A percentile compares a stretch with the other conserved stretches of the same genome.
phyloP scores from a whole-genome alignment of 2,113 vertebrate genomes.

The Pterocles gutturalis region DNA sequence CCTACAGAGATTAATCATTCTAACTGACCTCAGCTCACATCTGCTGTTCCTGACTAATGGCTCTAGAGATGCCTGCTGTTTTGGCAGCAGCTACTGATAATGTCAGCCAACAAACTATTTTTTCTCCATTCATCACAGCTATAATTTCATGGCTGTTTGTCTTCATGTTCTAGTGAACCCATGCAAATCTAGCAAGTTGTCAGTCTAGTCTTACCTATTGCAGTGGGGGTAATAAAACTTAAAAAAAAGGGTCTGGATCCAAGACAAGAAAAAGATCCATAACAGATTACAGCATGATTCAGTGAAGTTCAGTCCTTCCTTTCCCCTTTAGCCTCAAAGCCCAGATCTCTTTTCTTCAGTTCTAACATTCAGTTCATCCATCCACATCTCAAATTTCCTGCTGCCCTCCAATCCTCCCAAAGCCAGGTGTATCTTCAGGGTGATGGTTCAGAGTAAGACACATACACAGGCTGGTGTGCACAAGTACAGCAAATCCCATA shows the following conservation, averaged over 20 bases:
- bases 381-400: not conserved
- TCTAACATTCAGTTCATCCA: not conserved
- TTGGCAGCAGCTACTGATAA: slow-evolving; percentile 15
- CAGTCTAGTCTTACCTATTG: not conserved
- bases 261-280: not conserved
- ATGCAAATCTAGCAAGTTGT: not conserved
- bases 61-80: slow-evolving; percentile 31
- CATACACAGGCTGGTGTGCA: not conserved
- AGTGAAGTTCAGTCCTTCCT: not conserved
- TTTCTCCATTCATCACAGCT: slow-evolving; percentile 26
- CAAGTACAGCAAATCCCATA: not conserved
- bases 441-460: not conserved
- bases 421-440: not conserved
- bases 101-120: slow-evolving; percentile 23
- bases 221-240: not conserved
- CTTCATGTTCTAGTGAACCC: not conserved
- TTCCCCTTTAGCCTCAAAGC: not conserved
- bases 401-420: not conserved
- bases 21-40: slow-evolving; percentile 2
- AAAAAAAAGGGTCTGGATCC: not conserved
- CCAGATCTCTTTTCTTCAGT: not conserved
- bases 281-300: not conserved
- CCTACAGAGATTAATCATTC: slow-evolving; percentile 17
- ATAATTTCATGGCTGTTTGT: slow-evolving; percentile 46
- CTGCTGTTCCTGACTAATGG: slow-evolving; percentile 22